Conservation (phyloP, 1,140 invertebrate species). For the Brachionus calyciflorus region DNA sequence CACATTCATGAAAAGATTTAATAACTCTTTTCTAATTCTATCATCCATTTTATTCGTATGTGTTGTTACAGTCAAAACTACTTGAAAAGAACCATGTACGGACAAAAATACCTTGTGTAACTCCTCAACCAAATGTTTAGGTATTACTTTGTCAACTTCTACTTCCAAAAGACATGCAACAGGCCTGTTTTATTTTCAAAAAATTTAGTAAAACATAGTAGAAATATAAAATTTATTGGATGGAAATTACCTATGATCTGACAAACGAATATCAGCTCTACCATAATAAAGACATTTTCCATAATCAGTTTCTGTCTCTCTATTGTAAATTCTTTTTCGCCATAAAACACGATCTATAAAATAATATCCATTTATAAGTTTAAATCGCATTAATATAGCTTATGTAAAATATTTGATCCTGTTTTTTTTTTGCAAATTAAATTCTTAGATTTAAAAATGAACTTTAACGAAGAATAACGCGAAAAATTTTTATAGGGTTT, state of each 20-base stretch:
- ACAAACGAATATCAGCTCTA: constrained; percentile 33
- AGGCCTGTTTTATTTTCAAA: not conserved
- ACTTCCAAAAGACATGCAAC: constrained; percentile 28
- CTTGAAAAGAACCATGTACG: constrained; percentile 26
- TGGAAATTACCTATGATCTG: constrained; percentile 28
- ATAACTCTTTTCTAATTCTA: not conserved
- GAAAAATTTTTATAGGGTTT: too few species aligned
- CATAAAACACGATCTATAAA: constrained; percentile 39
- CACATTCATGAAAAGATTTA: constrained; percentile 1
- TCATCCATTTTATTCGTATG: constrained; percentile 39
- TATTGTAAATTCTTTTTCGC: not conserved
- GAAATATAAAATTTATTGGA: not conserved
- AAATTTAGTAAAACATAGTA: not conserved
- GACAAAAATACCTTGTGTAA: constrained; percentile 15
- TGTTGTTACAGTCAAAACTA: constrained; percentile 7
- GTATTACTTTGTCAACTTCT: constrained; percentile 25
- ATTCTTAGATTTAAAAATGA: too few species aligned
- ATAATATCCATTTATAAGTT: too few species aligned
- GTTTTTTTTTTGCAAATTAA: too few species aligned
- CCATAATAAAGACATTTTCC: constrained; percentile 38
- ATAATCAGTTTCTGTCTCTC: not conserved
- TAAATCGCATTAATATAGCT: too few species aligned
- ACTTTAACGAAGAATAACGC: too few species aligned
- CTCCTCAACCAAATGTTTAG: not conserved
- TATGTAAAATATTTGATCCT: too few species aligned